Percentiles rank a stretch among this genome's conserved stretches.
Conservation (phyloP, 2,113 vertebrate species). For the Eurystomus gularis region DNA sequence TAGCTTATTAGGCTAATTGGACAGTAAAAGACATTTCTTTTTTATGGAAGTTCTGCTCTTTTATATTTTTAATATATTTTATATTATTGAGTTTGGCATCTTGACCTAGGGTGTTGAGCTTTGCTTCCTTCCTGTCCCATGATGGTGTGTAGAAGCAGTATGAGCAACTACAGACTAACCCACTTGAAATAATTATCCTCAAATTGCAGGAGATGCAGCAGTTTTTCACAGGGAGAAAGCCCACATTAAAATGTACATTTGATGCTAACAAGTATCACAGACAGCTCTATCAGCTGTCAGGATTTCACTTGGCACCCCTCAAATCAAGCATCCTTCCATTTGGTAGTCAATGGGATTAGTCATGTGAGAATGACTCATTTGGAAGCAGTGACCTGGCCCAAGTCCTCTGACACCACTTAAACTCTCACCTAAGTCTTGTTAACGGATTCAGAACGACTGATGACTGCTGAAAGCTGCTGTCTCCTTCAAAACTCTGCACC, state of each 20-base stretch:
- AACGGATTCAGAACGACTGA: background rate
- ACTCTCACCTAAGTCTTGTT: background rate
- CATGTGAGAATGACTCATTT: fast-evolving
- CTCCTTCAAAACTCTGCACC: constrained; percentile 3
- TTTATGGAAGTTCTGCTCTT: background rate
- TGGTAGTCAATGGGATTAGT: background rate
- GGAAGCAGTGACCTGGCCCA: background rate
- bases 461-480: background rate
- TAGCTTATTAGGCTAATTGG: background rate
- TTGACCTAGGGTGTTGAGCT: background rate
- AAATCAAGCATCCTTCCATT: background rate
- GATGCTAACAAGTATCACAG: background rate
- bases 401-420: background rate
- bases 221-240: background rate
- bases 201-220: background rate
- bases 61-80: too few relatives aligned
- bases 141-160: background rate
- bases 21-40: background rate
- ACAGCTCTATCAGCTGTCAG: background rate
- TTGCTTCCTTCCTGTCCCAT: background rate
- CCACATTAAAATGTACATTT: background rate
- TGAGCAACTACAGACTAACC: background rate
- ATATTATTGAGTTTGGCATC: background rate
- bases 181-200: background rate
- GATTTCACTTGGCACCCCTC: background rate